Percentiles rank a stretch among this genome's conserved stretches.
Evolutionary conservation across 2,888 invertebrate genomes (phyloP).

Genomic region (Oxytorus armatus): DNA sequence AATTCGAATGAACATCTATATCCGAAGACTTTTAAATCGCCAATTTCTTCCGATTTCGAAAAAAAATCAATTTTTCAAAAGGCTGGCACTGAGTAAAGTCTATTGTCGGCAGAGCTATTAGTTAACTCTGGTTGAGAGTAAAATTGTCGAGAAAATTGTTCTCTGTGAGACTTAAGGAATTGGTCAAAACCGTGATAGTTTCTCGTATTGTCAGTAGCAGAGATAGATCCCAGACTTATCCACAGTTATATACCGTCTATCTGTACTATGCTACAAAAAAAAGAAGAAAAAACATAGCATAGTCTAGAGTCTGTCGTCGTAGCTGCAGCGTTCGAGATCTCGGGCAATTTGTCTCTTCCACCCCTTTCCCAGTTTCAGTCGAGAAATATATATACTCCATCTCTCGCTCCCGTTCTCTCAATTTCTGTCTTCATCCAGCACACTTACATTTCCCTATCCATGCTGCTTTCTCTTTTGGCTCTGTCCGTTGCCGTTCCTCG

Average conservation of each 20-base stretch:
- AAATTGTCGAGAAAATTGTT: conserved; percentile 31
- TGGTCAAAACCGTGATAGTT: conserved; percentile 38
- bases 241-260: conserved; percentile 14
- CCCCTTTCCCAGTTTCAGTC: conserved; percentile 58
- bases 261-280: conserved; percentile 25
- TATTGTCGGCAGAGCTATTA: not conserved
- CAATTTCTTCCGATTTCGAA: not conserved
- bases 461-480: conserved; percentile 28
- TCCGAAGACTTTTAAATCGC: too few relatives aligned
- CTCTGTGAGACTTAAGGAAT: not conserved
- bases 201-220: conserved; percentile 53
- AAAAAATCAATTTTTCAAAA: not conserved
- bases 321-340: conserved; percentile 68
- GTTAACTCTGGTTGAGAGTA: conserved; percentile 12
- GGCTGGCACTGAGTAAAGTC: not conserved
- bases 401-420: conserved; percentile 16
- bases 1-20: too few relatives aligned
- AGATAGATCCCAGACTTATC: conserved; percentile 47
- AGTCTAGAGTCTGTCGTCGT: conserved; percentile 47
- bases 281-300: conserved; percentile 18
- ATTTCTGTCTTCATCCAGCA: conserved; percentile 66
- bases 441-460: conserved; percentile 65
- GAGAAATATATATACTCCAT: conserved; percentile 9
- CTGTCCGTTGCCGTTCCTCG: conserved; percentile 13
- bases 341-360: conserved; percentile 75